These are phyloP conservation scores for Sminthurides aquaticus DNA, from an alignment of 2,888 invertebrate genomes.

Conservation along the genomic window DNA sequence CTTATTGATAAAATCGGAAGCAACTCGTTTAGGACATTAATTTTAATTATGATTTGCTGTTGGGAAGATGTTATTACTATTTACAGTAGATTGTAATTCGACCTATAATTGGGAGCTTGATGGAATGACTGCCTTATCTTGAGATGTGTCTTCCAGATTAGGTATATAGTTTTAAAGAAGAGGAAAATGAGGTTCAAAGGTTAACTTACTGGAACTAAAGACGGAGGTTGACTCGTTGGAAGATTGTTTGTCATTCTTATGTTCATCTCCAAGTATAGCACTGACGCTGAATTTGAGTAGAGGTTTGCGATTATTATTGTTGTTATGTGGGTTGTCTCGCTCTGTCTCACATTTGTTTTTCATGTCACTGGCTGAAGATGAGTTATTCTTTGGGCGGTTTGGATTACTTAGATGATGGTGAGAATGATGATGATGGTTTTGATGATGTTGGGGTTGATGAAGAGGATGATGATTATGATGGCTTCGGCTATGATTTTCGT, in stretches of 20 bases:
- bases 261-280: conserved; percentile 67
- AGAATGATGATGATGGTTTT: background rate
- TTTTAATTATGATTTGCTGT: too few relatives aligned
- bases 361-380: conserved; percentile 17
- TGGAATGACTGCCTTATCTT: too few relatives aligned
- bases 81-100: too few relatives aligned
- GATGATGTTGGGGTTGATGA: background rate
- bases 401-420: background rate
- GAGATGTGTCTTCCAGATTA: too few relatives aligned
- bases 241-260: conserved; percentile 36
- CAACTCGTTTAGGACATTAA: too few relatives aligned
- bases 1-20: too few relatives aligned
- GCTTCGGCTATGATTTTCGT: background rate
- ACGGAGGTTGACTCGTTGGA: conserved; percentile 38
- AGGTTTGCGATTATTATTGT: conserved; percentile 54
- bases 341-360: conserved; percentile 25
- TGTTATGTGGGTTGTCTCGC: conserved; percentile 31
- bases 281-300: conserved; percentile 86
- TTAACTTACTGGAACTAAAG: conserved; percentile 42
- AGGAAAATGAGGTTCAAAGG: too few relatives aligned
- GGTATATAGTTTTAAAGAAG: too few relatives aligned
- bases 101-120: too few relatives aligned
- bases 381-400: background rate
- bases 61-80: too few relatives aligned
- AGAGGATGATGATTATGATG: background rate